Evolutionary conservation across 2,113 vertebrate genomes (phyloP), one percentile per base, ranked within the genome.

Genomic region (Poecilia latipinna): DNA sequence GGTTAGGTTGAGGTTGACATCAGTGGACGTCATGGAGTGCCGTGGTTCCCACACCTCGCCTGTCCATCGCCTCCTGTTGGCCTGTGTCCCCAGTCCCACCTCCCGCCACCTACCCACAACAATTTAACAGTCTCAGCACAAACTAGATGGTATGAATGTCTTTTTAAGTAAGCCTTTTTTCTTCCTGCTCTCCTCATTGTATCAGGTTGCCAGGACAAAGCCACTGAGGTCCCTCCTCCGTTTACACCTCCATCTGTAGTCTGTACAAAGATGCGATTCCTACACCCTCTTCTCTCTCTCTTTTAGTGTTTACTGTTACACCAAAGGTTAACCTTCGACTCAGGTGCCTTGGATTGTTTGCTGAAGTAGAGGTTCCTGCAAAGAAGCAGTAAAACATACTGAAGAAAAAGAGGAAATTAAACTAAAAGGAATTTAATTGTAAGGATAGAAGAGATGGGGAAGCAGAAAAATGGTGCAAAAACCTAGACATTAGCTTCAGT

Each of bases 181-280:
- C 70, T 74, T 75, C 77, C 75, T 42, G 72, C 80, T 79, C 12
- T 17, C 19, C 26, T 68, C 65, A n/a, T 65, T 76, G 84, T 81
- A 86, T 91, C 87, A 51, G 83, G 79, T 89, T 86, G 65, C 77
- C 54, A 0, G 78, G 80, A 88, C 89, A 92, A 89, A 92, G 85
- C 74, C 65, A 31, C 54, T 54, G 71, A 67, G 62, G 77, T 84
- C 65, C 81, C 85, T 83, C 72, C 88, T 86, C 85, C 72, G 80
- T 89, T 91, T 90, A 87, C 88, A 89, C 81, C 67, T 84, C 80
- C 77, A 80, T 85, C 78, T 80, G 72, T 82, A 71, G 68, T 44
- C 64, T 4, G 44, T 31, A 86, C 85, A 90, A 93, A 90, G 88
- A 77, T 61, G 76, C 65, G 77, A 83, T 84, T 90, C 72, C 84